Base-by-base conservation (phyloP, 1,140 invertebrate genomes). In the Dendroctonus valens region DNA sequence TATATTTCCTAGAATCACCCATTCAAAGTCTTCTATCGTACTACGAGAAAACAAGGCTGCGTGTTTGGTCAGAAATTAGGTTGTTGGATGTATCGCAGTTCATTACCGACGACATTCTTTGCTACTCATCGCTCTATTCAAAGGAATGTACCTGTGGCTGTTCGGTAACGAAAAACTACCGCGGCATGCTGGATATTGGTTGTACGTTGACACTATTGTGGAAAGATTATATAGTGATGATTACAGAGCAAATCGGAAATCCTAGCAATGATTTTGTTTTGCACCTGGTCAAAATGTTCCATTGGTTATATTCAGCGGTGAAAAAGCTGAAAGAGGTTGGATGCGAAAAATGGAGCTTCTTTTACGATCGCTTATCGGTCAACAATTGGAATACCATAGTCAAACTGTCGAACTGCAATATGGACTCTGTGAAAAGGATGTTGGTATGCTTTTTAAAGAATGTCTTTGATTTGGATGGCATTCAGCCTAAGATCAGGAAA, bases 301-400 rank as follows among this genome's bases (percentile, higher is more conserved):
- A 7, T 5, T 42, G 39, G 9, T 54, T 57, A 41, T 65, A 49
- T 58, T n/a, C 37, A 12, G 12, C 53, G 5, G 7, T 67, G 8
- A 50, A 61, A 39, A 44, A 54, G 41, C 8, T 61, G 9, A 67
- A 67, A 55, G 41, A 46, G 3, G 8, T 7, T 11, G 41, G 46
- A n/a, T 54, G 59, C 11, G 11, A 49, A 12, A 55, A 61, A 50
- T 67, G 65, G 65, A 61, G 3, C 9, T 6, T 3, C 14, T 15
- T 41, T 12, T 67, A 57, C 26, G 60, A 11, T 42, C 42, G 48
- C 37, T 8, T 67, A 12, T 8, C 8, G 11, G 11, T 7, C 8
- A 39, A 60, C 41, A 49, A 40, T 39, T 49, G 61, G 40, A 67
- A 67, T 41, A 60, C 60, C n/a, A 50, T 40, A 9, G 38, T 55